Evolutionary conservation across 1,140 invertebrate species (phyloP), one percentile per base, ranked within the genome.

Genomic region (Drosophila erecta): DNA sequence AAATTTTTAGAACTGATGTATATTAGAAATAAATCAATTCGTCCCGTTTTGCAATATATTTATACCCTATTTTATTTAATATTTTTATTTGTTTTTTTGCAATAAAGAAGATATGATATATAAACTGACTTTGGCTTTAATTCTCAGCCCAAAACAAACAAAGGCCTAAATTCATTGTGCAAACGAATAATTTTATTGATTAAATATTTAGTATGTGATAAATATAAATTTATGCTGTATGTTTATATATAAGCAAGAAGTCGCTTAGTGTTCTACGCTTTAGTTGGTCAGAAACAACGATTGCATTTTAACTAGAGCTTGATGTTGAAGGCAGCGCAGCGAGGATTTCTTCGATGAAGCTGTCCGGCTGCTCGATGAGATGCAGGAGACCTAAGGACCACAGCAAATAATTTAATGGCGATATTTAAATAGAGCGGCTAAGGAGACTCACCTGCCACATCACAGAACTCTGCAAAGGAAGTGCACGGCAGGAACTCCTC

Each of bases 401-500:
- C 22, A n/a, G 10, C 11, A 6, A 12, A 14, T 38, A 46, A 12
- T 53, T 49, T 38, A 46, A 12, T n/a, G 43, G 24, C n/a, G 0
- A 3, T 20, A 14, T 3, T 11, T 1, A 12, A 11, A 6, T 4
- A 7, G 2, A 41, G 10, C 4, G 7, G 0, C 11, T n/a, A 20
- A 12, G 3, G n/a, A 4, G 14, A 79, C 81, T 40, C 49, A 92
- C 96, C 96, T 86, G 95, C 94, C 72, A 98, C 96, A 95, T 98
- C 98, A 93, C 96, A 97, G 93, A 98, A 97, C 93, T 98, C 97
- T 15, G 94, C 94, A 92, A 99, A 96, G 8, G 96, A 97, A 73
- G 97, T 94, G 93, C 97, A 98, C 8, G 97, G 96, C 75, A 99
- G 93, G 73, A 98, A 94, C 92, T 99, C 97, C 76, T 98, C 96